Conservation (phyloP, 2,113 vertebrate genomes). For the Balaeniceps rex region DNA sequence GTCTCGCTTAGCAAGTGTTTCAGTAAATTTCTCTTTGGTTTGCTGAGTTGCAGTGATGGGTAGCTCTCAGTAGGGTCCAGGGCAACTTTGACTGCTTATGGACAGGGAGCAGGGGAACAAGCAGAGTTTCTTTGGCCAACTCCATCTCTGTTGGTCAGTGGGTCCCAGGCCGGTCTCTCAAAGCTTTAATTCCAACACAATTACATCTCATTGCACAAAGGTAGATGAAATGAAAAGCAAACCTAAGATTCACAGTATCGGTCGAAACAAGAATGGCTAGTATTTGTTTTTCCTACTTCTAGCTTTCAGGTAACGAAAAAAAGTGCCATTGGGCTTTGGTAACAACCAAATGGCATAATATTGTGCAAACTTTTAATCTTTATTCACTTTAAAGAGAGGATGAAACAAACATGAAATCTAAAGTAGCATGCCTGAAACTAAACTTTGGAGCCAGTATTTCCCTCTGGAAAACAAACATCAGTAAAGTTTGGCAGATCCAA, state of each 20-base stretch:
- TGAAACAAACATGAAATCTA: neutral
- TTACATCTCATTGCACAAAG: neutral
- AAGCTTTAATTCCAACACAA: neutral
- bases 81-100: neutral
- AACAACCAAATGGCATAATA: neutral
- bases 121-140: neutral
- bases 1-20: neutral
- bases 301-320: neutral
- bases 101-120: neutral
- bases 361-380: neutral
- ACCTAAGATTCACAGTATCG: neutral
- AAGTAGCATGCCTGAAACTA: neutral
- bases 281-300: neutral
- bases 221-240: neutral
- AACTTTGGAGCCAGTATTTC: neutral
- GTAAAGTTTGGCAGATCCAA: neutral
- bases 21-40: neutral
- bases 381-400: neutral
- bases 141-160: neutral
- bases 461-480: neutral
- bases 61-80: neutral
- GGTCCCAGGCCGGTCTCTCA: neutral
- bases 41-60: neutral
- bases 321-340: neutral
- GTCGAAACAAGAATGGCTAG: neutral